Conservation (phyloP, 2,797 vertebrate species). For the Margarornis squamiger region DNA sequence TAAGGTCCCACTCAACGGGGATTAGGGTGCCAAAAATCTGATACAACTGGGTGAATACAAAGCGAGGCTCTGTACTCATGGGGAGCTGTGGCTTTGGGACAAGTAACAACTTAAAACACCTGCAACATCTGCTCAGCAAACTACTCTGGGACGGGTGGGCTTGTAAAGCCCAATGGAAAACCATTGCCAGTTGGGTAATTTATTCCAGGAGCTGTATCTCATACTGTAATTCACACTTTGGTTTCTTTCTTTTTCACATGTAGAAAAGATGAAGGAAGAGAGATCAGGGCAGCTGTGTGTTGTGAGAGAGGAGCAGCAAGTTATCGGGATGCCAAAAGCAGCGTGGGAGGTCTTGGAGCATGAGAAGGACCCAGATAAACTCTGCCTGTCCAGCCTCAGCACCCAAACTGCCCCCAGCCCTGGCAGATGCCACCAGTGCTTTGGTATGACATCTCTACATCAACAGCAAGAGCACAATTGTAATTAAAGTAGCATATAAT, state of each 20-base stretch:
- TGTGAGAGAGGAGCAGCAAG: neutral
- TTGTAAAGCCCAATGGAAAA: neutral
- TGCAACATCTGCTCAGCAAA: neutral
- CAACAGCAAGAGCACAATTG: neutral
- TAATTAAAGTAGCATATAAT: neutral
- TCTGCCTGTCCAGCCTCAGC: neutral
- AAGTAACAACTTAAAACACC: neutral
- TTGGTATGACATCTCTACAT: neutral
- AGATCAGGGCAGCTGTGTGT: neutral
- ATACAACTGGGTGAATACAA: neutral
- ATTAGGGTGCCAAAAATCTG: neutral
- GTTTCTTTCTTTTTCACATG: neutral
- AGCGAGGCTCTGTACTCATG: neutral
- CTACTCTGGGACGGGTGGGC: neutral
- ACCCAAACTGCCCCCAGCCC: neutral
- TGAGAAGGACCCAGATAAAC: neutral
- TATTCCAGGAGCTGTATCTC: neutral
- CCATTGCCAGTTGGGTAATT: neutral
- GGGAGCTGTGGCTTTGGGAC: neutral
- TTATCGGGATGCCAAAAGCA: neutral
- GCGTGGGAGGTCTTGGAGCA: rapidly evolving
- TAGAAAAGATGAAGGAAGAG: neutral
- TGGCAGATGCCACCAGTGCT: rapidly evolving
- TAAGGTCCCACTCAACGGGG: neutral
- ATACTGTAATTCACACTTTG: neutral